A percentile compares a stretch with the other conserved stretches of the same genome.
Evolutionary conservation across 1,140 invertebrate genomes (phyloP).

Genomic region (Homarus americanus): DNA sequence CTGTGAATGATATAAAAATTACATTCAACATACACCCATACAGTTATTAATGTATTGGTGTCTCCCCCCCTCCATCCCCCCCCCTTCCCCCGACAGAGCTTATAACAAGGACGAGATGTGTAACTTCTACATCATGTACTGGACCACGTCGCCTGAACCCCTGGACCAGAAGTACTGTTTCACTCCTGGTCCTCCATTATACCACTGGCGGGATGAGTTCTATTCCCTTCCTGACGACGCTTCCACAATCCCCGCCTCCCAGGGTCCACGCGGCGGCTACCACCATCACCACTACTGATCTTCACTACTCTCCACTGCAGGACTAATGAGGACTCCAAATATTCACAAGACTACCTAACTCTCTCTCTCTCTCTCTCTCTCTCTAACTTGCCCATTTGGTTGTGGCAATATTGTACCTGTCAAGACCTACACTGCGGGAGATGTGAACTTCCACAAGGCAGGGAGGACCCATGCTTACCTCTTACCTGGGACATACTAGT

Average conservation of each 20-base stretch:
- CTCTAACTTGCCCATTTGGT: too few species aligned
- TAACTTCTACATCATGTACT: slow-evolving; percentile 99
- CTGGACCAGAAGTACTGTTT: slow-evolving; percentile 92
- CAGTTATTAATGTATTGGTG: neutral
- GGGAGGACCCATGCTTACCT: too few species aligned
- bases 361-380: too few species aligned
- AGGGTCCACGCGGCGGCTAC: neutral
- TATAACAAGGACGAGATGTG: slow-evolving; percentile 99
- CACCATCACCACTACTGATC: slow-evolving; percentile 11
- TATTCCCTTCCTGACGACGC: slow-evolving; percentile 49
- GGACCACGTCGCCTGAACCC: slow-evolving; percentile 86
- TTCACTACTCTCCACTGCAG: neutral
- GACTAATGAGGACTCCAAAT: too few species aligned
- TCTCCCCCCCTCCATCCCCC: neutral
- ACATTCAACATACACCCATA: too few species aligned
- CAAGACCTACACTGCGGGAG: too few species aligned
- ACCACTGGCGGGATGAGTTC: slow-evolving; percentile 75
- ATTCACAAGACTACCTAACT: too few species aligned
- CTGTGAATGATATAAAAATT: too few species aligned
- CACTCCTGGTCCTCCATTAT: slow-evolving; percentile 82
- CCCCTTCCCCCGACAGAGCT: slow-evolving; percentile 80
- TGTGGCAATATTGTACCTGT: too few species aligned
- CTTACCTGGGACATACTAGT: too few species aligned
- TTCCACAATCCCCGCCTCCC: slow-evolving; percentile 23
- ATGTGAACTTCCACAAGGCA: too few species aligned